Conservation (phyloP, 2,888 invertebrate genomes). For the Lydus trimaculatus region DNA sequence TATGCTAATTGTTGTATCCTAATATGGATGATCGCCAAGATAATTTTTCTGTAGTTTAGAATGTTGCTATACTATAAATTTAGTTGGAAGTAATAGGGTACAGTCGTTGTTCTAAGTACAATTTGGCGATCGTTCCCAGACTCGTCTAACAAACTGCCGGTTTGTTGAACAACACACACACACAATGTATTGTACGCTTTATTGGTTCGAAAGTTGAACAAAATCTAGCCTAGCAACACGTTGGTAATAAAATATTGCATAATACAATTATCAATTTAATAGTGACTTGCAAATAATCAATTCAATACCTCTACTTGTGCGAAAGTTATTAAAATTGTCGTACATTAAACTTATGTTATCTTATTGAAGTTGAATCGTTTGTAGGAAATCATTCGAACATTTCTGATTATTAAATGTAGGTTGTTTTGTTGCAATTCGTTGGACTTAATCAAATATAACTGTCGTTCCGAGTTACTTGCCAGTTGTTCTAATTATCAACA, state of each 20-base stretch:
- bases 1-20: not conserved
- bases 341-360: not conserved
- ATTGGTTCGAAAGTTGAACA: not conserved
- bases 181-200: not conserved
- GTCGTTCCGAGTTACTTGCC: not conserved
- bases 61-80: not conserved
- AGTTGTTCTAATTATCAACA: conserved; percentile 6
- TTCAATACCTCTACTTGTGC: too few relatives aligned
- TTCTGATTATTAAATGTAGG: not conserved
- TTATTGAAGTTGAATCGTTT: not conserved
- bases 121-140: not conserved
- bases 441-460: conserved; percentile 5
- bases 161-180: not conserved
- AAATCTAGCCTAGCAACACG: not conserved
- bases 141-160: not conserved
- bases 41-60: not conserved
- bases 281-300: not conserved
- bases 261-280: not conserved
- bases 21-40: too few relatives aligned
- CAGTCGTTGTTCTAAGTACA: not conserved
- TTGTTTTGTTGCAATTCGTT: not conserved
- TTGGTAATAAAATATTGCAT: not conserved
- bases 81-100: not conserved
- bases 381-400: not conserved
- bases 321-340: not conserved